Conservation (phyloP, 2,888 invertebrate species). For the Synanthedon andrenaeformis region DNA sequence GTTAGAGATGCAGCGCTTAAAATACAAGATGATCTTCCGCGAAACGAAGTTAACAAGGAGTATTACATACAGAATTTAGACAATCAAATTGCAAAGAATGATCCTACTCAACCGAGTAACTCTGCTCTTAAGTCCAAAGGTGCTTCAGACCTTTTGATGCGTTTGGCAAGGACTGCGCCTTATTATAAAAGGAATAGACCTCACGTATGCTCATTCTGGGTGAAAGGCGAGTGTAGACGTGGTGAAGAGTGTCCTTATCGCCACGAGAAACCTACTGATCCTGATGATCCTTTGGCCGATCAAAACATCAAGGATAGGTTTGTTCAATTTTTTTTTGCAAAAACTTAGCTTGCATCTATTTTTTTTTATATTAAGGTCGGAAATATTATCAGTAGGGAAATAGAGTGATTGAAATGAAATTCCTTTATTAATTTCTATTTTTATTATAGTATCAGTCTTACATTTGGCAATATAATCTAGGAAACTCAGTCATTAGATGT, state of each 20-base stretch:
- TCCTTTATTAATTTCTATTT: no score
- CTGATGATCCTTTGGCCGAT: slow-evolving; percentile 95
- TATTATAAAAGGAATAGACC: slow-evolving; percentile 96
- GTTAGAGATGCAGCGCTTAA: slow-evolving; percentile 92
- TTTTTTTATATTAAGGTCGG: no score
- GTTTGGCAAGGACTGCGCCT: slow-evolving; percentile 91
- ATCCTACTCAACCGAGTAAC: slow-evolving; percentile 68
- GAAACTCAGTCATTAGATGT: no score
- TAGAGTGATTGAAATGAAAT: no score
- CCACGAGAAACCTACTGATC: slow-evolving; percentile 96
- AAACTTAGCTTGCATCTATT: no score
- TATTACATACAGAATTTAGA: slow-evolving; percentile 94
- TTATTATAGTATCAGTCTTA: no score
- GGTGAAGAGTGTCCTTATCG: slow-evolving; percentile 97
- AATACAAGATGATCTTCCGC: slow-evolving; percentile 90
- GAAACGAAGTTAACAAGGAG: slow-evolving; percentile 95
- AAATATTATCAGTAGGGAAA: no score
- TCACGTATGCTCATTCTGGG: slow-evolving; percentile 98
- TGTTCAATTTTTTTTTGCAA: slow-evolving; percentile 8
- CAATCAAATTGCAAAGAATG: slow-evolving; percentile 72
- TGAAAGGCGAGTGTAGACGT: slow-evolving; percentile 96
- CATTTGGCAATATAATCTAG: no score
- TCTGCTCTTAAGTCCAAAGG: slow-evolving; percentile 80
- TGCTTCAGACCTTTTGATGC: slow-evolving; percentile 84
- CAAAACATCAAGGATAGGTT: slow-evolving; percentile 93